These are phyloP conservation scores for Rhopalosiphum maidis DNA, from an alignment of 1,140 invertebrate genomes.

Conservation along the genomic window DNA sequence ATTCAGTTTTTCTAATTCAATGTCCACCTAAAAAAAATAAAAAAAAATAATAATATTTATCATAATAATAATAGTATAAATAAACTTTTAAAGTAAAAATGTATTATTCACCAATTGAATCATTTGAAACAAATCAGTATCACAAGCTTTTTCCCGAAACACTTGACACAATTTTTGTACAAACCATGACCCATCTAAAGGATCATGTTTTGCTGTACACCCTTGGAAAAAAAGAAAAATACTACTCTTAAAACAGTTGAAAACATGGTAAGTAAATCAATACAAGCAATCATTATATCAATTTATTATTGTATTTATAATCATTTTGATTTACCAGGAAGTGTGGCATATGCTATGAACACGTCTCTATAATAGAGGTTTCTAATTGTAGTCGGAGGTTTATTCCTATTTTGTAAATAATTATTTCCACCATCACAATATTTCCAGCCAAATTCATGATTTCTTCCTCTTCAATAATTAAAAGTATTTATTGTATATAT, in stretches of 20 bases:
- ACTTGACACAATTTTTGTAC: constrained; percentile 53
- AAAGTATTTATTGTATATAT: neutral
- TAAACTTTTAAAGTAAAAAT: no score
- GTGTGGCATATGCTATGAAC: constrained; percentile 34
- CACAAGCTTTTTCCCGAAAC: constrained; percentile 51
- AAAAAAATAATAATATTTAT: neutral
- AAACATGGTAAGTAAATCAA: neutral
- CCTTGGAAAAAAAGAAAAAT: neutral
- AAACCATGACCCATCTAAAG: constrained; percentile 51
- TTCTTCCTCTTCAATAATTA: constrained; percentile 32
- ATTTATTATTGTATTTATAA: neutral
- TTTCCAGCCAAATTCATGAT: constrained; percentile 9
- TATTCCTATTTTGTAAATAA: neutral
- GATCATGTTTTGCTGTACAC: constrained; percentile 31
- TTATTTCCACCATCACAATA: neutral
- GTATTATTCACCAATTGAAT: constrained; percentile 39
- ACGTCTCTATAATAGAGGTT: constrained; percentile 23
- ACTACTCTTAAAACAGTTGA: neutral
- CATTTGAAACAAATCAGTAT: constrained; percentile 51
- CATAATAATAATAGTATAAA: neutral
- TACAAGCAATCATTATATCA: neutral
- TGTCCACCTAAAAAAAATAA: constrained; percentile 37
- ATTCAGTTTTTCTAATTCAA: neutral
- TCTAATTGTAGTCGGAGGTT: neutral
- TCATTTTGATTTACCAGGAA: constrained; percentile 24